These are phyloP conservation scores for Gymnosoma rotundatum DNA, from an alignment of 2,888 invertebrate genomes.

Conservation along the genomic window DNA sequence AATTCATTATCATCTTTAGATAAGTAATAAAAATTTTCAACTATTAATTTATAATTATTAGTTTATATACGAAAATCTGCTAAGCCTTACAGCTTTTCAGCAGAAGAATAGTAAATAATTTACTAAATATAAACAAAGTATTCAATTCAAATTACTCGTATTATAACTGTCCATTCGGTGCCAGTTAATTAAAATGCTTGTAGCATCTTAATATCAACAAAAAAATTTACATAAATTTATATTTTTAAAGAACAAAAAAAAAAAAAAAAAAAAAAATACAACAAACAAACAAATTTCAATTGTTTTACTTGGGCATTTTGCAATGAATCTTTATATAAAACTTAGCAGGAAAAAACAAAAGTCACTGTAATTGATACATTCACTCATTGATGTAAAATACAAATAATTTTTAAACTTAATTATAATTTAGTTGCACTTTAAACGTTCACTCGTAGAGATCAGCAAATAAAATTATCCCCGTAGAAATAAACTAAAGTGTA, in stretches of 20 bases:
- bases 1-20: too few relatives aligned
- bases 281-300: slow-evolving; percentile 33
- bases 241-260: too few relatives aligned
- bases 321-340: background rate
- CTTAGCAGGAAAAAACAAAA: background rate
- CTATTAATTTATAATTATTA: too few relatives aligned
- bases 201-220: slow-evolving; percentile 28
- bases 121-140: background rate
- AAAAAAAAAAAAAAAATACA: too few relatives aligned
- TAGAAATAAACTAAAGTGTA: background rate
- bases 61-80: too few relatives aligned
- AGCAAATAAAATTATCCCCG: background rate
- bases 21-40: too few relatives aligned
- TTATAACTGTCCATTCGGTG: slow-evolving; percentile 7
- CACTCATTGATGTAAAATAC: background rate
- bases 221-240: slow-evolving; percentile 33
- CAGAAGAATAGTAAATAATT: too few relatives aligned
- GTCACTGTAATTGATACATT: slow-evolving; percentile 34
- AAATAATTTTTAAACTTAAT: slow-evolving; percentile 27
- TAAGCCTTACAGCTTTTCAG: too few relatives aligned
- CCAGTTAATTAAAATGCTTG: slow-evolving; percentile 44
- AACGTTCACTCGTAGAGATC: slow-evolving; percentile 68
- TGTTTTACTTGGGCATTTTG: slow-evolving; percentile 24
- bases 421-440: slow-evolving; percentile 73
- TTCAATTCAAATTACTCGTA: background rate